phyloP scores from a whole-genome alignment of 2,113 vertebrate species.

The Halcyon senegalensis region DNA sequence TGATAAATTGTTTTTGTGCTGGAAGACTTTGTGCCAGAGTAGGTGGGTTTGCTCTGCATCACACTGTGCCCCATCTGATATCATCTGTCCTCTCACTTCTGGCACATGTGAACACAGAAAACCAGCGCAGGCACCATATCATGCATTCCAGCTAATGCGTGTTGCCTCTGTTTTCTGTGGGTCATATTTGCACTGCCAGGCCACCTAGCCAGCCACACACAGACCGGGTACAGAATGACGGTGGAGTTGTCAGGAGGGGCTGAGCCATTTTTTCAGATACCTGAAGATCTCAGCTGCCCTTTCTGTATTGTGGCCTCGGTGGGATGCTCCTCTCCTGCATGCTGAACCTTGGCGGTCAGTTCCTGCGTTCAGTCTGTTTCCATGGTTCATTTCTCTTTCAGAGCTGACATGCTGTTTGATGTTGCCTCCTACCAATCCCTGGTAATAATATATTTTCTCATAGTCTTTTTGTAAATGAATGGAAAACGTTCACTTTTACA shows the following conservation, averaged over 20 bases:
- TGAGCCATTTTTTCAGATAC: neutral
- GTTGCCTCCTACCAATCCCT: conserved; percentile 28
- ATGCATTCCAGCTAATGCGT: accelerated
- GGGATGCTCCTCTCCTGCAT: neutral
- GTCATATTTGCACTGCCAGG: neutral
- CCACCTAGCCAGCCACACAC: accelerated
- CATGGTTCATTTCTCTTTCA: conserved; percentile 14
- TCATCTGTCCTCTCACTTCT: neutral
- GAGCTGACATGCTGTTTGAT: conserved; percentile 19
- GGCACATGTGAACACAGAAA: accelerated
- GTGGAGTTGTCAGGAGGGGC: neutral
- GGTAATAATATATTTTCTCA: conserved; percentile 36
- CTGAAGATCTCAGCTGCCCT: neutral
- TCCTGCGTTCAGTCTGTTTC: neutral
- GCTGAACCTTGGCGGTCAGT: neutral
- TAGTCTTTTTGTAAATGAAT: conserved; percentile 40
- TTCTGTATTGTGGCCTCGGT: accelerated
- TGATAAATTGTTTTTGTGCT: neutral
- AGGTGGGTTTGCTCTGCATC: neutral
- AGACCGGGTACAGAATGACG: accelerated
- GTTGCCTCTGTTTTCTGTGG: accelerated
- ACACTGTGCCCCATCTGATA: neutral
- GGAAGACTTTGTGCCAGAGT: neutral
- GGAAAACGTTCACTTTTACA: conserved; percentile 1
- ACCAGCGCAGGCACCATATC: neutral